phyloP scores from a whole-genome alignment of 2,113 vertebrate species.

The Ramphastos sulfuratus region DNA sequence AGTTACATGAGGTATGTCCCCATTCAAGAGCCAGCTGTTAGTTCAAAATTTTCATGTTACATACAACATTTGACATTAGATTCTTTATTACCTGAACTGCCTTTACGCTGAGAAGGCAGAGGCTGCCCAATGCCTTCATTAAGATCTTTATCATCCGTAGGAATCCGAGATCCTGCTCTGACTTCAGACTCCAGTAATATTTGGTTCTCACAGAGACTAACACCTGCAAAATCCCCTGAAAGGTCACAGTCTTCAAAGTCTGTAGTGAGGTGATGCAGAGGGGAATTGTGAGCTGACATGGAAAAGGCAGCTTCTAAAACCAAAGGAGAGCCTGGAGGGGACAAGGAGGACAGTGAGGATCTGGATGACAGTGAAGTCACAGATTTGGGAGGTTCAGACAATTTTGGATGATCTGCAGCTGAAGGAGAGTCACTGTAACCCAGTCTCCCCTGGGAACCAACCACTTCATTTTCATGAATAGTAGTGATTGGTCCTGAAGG shows the following conservation, averaged over 20 bases:
- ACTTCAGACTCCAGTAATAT: conserved; percentile 66
- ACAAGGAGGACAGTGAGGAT: conserved; percentile 85
- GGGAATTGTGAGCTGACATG: conserved; percentile 64
- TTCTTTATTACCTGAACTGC: conserved; percentile 71
- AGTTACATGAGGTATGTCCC: not conserved
- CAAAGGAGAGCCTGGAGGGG: conserved; percentile 83
- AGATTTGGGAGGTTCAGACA: conserved; percentile 81
- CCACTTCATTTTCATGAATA: conserved; percentile 87
- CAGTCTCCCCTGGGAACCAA: conserved; percentile 67
- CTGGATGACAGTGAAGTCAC: conserved; percentile 84
- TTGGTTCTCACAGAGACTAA: conserved; percentile 72
- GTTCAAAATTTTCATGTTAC: not conserved
- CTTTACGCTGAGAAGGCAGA: conserved; percentile 62
- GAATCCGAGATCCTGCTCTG: conserved; percentile 39
- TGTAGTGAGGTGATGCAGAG: conserved; percentile 63
- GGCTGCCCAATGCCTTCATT: conserved; percentile 48
- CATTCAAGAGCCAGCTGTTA: not conserved
- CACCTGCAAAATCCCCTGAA: conserved; percentile 68
- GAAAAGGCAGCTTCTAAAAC: conserved; percentile 77
- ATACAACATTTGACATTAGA: not conserved
- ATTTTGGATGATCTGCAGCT: conserved; percentile 58
- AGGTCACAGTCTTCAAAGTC: conserved; percentile 80
- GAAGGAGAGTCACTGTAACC: conserved; percentile 63
- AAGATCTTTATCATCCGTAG: conserved; percentile 63
- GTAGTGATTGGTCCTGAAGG: conserved; percentile 85